These are phyloP conservation scores for Ophthalmolycus amberensis DNA, from an alignment of 2,113 vertebrate genomes.

Conservation along the genomic window DNA sequence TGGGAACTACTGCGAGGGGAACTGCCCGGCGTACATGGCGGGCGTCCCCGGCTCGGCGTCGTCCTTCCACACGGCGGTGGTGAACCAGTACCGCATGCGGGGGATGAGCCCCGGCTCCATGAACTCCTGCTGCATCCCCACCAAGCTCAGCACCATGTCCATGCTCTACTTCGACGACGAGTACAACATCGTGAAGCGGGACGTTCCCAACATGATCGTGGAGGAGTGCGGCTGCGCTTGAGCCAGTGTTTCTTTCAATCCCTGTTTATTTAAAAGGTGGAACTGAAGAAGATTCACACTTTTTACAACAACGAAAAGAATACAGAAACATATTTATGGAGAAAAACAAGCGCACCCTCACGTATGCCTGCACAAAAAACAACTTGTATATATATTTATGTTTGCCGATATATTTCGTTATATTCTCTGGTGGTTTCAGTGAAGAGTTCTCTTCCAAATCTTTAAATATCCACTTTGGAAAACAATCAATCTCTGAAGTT, in stretches of 20 bases:
- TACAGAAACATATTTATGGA: conserved; percentile 79
- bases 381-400: conserved; percentile 87
- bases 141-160: conserved; percentile 98
- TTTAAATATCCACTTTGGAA: conserved; percentile 25
- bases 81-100: conserved; percentile 98
- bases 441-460: conserved; percentile 28
- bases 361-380: conserved; percentile 73
- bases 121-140: conserved; percentile 99
- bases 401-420: conserved; percentile 75
- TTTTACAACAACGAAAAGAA: conserved; percentile 43
- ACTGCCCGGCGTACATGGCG: conserved; percentile 96
- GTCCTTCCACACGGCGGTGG: conserved; percentile 97
- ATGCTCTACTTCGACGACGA: conserved; percentile 99
- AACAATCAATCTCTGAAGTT: conserved; percentile 40
- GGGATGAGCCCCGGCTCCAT: conserved; percentile 95
- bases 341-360: conserved; percentile 50
- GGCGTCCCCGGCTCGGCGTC: conserved; percentile 95
- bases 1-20: conserved; percentile 99
- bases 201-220: conserved; percentile 99
- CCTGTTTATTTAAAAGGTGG: conserved; percentile 39
- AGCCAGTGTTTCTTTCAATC: conserved; percentile 50
- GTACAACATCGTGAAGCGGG: conserved; percentile 98
- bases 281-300: conserved; percentile 47
- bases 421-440: conserved; percentile 46
- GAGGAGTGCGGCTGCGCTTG: conserved; percentile 99